Evolutionary conservation across 2,888 invertebrate species (phyloP).

Genomic region (Ctenicera cuprea): DNA sequence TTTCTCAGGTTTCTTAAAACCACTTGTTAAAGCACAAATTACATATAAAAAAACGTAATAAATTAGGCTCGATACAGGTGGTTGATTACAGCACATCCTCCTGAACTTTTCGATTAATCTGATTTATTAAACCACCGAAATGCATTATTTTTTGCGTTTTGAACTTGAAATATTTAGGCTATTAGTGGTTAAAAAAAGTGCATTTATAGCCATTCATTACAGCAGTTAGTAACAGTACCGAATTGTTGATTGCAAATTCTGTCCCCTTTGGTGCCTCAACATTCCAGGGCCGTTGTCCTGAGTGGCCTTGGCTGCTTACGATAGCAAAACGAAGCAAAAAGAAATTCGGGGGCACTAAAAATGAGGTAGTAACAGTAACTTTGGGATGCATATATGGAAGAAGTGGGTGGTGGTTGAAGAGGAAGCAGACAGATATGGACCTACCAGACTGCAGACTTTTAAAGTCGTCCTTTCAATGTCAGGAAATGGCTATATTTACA

Average conservation of each 20-base stretch:
- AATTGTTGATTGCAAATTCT: slow-evolving; percentile 50
- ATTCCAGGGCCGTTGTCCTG: slow-evolving; percentile 57
- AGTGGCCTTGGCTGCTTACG: slow-evolving; percentile 56
- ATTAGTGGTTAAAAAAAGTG: slow-evolving; percentile 6
- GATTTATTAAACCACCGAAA: too few species aligned
- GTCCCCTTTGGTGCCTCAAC: slow-evolving; percentile 57
- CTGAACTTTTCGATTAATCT: too few species aligned
- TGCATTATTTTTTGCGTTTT: too few species aligned
- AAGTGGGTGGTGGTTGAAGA: slow-evolving; percentile 40
- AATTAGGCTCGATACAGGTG: slow-evolving; percentile 24
- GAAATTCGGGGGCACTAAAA: slow-evolving; percentile 39
- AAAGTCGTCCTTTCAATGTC: slow-evolving; percentile 30
- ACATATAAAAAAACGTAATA: slow-evolving; percentile 3
- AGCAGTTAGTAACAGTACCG: slow-evolving; percentile 44
- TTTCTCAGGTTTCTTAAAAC: slow-evolving; percentile 45
- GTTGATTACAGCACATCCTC: background rate
- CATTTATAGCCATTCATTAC: slow-evolving; percentile 29
- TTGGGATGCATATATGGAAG: slow-evolving; percentile 28
- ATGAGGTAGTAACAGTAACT: slow-evolving; percentile 37
- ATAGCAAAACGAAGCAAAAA: slow-evolving; percentile 49
- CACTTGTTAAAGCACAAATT: slow-evolving; percentile 27
- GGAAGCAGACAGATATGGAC: slow-evolving; percentile 34
- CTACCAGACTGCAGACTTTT: slow-evolving; percentile 27
- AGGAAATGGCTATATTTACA: slow-evolving; percentile 1
- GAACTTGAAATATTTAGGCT: background rate